Percentiles rank a stretch among this genome's conserved stretches.
Evolutionary conservation across 2,888 invertebrate species (phyloP).

Genomic region (Tetragonula carbonaria): DNA sequence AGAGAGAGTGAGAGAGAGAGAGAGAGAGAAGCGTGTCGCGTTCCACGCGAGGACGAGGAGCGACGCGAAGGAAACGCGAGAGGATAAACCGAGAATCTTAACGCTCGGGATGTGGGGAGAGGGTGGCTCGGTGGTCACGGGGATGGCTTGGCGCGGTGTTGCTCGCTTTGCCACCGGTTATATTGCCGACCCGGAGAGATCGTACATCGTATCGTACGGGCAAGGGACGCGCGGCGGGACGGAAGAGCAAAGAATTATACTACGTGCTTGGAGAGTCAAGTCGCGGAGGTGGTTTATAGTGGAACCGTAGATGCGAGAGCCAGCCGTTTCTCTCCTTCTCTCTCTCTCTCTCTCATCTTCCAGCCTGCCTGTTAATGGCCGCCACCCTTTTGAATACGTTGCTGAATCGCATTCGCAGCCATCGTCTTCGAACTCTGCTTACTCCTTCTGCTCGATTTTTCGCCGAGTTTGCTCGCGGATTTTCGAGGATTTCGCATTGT

Average conservation of each 20-base stretch:
- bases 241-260: conserved; percentile 76
- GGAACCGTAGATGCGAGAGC: conserved; percentile 60
- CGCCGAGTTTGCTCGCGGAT: background rate
- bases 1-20: background rate
- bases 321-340: conserved; percentile 31
- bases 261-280: conserved; percentile 77
- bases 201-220: conserved; percentile 55
- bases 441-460: background rate
- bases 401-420: conserved; percentile 7
- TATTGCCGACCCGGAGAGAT: conserved; percentile 58
- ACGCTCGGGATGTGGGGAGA: conserved; percentile 8
- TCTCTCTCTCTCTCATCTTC: conserved; percentile 22
- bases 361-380: conserved; percentile 71
- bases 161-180: conserved; percentile 57
- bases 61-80: conserved; percentile 18
- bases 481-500: background rate
- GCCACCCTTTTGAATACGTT: conserved; percentile 53
- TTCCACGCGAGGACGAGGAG: conserved; percentile 16
- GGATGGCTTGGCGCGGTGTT: conserved; percentile 34
- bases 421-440: conserved; percentile 5
- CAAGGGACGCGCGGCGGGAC: conserved; percentile 27
- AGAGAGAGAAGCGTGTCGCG: background rate
- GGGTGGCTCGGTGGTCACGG: conserved; percentile 42
- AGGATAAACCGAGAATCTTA: conserved; percentile 44
- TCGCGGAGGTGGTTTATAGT: conserved; percentile 72